A percentile compares a stretch with the other conserved stretches of the same genome.
Evolutionary conservation across 2,888 invertebrate genomes (phyloP).

Genomic region (Maniola hyperantus): DNA sequence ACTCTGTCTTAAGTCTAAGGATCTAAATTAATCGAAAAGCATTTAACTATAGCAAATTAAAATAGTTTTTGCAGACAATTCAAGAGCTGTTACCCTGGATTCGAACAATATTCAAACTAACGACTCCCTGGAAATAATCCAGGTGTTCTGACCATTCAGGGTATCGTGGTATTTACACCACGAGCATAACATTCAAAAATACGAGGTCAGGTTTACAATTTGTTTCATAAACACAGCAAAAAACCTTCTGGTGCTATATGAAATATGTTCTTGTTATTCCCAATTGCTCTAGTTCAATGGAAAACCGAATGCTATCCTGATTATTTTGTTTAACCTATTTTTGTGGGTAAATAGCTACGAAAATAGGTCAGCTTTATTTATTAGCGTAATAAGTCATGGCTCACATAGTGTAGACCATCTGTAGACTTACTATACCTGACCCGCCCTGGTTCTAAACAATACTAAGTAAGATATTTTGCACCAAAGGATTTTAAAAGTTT

Average conservation of each 20-base stretch:
- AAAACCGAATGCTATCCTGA: constrained; percentile 8
- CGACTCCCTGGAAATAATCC: background rate
- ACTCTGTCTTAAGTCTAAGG: too few relatives aligned
- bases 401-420: background rate
- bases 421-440: background rate
- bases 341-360: background rate
- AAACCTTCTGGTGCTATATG: constrained; percentile 5
- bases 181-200: background rate
- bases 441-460: background rate
- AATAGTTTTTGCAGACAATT: too few relatives aligned
- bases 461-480: too few relatives aligned
- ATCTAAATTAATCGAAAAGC: too few relatives aligned
- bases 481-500: too few relatives aligned
- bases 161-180: background rate
- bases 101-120: background rate
- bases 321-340: constrained; percentile 13
- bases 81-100: background rate
- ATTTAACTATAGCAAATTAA: too few relatives aligned
- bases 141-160: background rate
- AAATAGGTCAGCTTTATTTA: background rate
- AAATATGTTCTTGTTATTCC: constrained; percentile 6
- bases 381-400: background rate
- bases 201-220: constrained; percentile 18
- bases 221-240: constrained; percentile 11
- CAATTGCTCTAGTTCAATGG: constrained; percentile 8